Conservation (phyloP, 2,797 vertebrate genomes). For the Podarcis siculus region DNA sequence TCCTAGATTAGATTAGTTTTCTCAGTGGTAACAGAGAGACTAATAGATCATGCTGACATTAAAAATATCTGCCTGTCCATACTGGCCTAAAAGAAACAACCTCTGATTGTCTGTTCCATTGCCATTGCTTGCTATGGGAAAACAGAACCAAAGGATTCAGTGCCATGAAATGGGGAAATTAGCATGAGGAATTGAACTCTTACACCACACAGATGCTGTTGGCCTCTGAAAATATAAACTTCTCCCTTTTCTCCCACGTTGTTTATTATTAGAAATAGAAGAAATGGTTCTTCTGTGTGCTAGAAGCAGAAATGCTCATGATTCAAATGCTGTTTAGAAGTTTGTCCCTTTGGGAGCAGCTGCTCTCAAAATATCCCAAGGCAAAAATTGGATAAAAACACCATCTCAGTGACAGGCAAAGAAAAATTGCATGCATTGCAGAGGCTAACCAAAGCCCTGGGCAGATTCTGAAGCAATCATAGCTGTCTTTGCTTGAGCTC, state of each 20-base stretch:
- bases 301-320: constrained; percentile 11
- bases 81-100: not conserved
- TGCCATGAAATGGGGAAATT: not conserved
- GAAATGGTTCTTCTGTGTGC: not conserved
- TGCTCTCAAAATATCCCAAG: constrained; percentile 26
- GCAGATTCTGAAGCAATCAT: not conserved
- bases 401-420: not conserved
- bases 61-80: not conserved
- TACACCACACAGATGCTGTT: not conserved
- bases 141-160: constrained; percentile 13
- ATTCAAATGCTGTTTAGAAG: constrained; percentile 17
- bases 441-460: not conserved
- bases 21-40: not conserved
- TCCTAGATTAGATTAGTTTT: not conserved
- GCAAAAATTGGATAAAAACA: not conserved
- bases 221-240: not conserved
- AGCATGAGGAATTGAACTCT: not conserved
- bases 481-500: constrained; percentile 10
- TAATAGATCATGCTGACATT: not conserved
- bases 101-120: not conserved
- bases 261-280: not conserved
- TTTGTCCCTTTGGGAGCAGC: constrained; percentile 13
- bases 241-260: not conserved
- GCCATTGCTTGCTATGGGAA: constrained; percentile 25
- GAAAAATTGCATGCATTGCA: not conserved